These are phyloP conservation scores for Nebria brevicollis DNA, from an alignment of 2,888 invertebrate genomes.

Conservation along the genomic window DNA sequence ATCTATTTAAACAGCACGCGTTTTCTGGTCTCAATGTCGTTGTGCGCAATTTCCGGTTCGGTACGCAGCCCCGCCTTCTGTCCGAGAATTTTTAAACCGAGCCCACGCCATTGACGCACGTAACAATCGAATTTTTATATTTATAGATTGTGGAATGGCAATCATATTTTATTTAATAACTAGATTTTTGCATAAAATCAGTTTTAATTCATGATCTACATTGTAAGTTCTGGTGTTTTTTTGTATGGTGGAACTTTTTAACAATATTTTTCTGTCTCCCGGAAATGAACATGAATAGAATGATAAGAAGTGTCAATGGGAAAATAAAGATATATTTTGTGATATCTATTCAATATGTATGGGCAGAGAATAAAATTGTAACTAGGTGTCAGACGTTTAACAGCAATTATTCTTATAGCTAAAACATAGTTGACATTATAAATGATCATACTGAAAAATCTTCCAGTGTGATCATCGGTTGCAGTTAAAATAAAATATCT, in stretches of 20 bases:
- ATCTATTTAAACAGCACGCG: not conserved
- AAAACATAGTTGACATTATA: too few relatives aligned
- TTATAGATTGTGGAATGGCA: not conserved
- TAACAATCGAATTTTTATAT: not conserved
- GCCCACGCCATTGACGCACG: not conserved
- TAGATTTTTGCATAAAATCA: not conserved
- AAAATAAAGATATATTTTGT: too few relatives aligned
- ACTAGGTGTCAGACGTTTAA: too few relatives aligned
- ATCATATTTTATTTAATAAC: not conserved
- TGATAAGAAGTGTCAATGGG: too few relatives aligned
- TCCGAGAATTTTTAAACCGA: conserved; percentile 1
- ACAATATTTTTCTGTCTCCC: not conserved
- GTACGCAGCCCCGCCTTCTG: not conserved
- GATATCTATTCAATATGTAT: too few relatives aligned
- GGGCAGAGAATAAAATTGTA: too few relatives aligned
- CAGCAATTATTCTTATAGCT: too few relatives aligned
- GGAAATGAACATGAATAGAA: not conserved
- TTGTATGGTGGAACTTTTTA: not conserved
- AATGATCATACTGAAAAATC: too few relatives aligned
- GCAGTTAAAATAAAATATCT: too few relatives aligned
- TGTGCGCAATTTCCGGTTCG: not conserved
- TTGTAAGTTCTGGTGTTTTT: not conserved
- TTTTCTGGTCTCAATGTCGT: not conserved
- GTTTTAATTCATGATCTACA: not conserved
- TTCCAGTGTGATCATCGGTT: too few relatives aligned